phyloP scores from a whole-genome alignment of 2,888 invertebrate species.

The Caradrina kadenii region DNA sequence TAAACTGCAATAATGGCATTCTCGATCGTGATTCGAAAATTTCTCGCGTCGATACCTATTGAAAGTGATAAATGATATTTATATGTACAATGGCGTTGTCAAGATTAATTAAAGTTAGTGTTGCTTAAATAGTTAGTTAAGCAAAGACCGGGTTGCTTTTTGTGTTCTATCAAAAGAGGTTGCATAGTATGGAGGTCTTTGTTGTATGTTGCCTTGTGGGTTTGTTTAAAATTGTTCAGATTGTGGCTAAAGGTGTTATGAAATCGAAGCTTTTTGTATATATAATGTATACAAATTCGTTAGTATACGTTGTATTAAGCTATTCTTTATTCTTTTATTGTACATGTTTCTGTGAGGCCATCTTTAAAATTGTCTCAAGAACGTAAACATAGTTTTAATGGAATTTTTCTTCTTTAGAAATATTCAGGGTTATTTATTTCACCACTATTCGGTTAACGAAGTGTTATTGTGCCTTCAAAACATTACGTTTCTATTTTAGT shows the following conservation, averaged over 20 bases:
- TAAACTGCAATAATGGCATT: constrained; percentile 69
- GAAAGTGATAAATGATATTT: constrained; percentile 88
- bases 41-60: constrained; percentile 78
- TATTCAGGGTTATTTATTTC: constrained; percentile 25
- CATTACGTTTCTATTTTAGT: neutral
- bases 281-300: constrained; percentile 13
- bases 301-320: constrained; percentile 32
- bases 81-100: constrained; percentile 84
- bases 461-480: neutral
- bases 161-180: constrained; percentile 68
- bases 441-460: neutral
- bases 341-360: neutral
- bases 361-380: neutral
- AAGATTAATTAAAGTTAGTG: constrained; percentile 88
- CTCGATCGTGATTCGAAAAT: constrained; percentile 76
- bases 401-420: neutral
- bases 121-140: constrained; percentile 89
- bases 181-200: constrained; percentile 58
- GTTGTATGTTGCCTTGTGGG: constrained; percentile 59
- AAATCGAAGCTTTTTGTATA: constrained; percentile 45
- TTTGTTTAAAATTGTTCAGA: constrained; percentile 65
- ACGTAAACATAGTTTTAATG: neutral
- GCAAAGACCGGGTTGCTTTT: constrained; percentile 81
- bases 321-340: constrained; percentile 11
- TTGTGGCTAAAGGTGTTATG: constrained; percentile 55